These are phyloP conservation scores for Paraescarpia echinospica DNA, from an alignment of 1,140 invertebrate species.

Conservation along the genomic window DNA sequence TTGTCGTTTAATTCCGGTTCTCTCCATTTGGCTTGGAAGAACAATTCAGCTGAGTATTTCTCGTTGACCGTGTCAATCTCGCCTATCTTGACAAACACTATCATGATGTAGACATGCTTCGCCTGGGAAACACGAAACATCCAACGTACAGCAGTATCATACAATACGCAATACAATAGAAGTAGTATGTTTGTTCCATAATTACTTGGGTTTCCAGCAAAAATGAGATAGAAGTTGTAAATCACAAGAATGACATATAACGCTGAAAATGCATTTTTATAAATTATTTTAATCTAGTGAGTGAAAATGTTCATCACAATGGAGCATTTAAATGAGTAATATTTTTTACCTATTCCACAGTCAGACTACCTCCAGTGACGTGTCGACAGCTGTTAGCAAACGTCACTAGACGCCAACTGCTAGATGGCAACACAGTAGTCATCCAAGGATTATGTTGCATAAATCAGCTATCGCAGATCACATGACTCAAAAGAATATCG, in stretches of 20 bases:
- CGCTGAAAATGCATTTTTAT: not conserved
- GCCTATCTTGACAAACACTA: slow-evolving; percentile 46
- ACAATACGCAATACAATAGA: not conserved
- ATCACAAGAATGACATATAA: not conserved
- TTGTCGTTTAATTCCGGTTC: slow-evolving; percentile 38
- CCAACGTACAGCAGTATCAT: not conserved
- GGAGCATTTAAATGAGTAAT: too few species aligned
- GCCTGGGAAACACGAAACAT: slow-evolving; percentile 22
- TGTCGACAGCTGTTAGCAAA: too few species aligned
- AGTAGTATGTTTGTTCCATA: not conserved
- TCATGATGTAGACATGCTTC: slow-evolving; percentile 37
- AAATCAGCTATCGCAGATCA: too few species aligned
- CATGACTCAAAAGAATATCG: too few species aligned
- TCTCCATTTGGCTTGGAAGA: slow-evolving; percentile 46
- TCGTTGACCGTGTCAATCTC: slow-evolving; percentile 50
- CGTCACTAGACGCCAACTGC: too few species aligned
- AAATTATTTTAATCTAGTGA: too few species aligned
- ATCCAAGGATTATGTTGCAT: too few species aligned
- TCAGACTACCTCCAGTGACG: too few species aligned
- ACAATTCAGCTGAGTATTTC: slow-evolving; percentile 44
- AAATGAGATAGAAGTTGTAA: not conserved
- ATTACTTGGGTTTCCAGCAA: not conserved
- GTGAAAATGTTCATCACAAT: too few species aligned
- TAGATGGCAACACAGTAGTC: too few species aligned
- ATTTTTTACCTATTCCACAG: not conserved